Conservation (phyloP, 1,140 invertebrate genomes). For the Macrobrachium rosenbergii region DNA sequence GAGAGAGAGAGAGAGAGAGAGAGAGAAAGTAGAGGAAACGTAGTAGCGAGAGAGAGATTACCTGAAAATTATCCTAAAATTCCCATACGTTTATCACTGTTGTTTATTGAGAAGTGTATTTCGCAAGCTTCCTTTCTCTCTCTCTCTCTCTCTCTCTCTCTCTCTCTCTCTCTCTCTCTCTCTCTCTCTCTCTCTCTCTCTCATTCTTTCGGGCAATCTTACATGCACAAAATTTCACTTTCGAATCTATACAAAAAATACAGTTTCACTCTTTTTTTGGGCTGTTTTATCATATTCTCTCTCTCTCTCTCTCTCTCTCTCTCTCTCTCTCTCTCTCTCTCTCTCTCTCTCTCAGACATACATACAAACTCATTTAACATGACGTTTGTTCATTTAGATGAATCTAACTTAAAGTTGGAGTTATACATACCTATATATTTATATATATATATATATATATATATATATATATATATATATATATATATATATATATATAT, state of each 20-base stretch:
- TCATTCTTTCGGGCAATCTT: neutral
- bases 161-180: slow-evolving; percentile 30
- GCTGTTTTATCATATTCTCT: too few species aligned
- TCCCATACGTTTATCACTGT: neutral
- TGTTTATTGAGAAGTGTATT: neutral
- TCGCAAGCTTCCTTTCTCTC: neutral
- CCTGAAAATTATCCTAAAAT: neutral
- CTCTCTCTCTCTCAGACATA: neutral
- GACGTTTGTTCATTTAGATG: too few species aligned
- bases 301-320: slow-evolving; percentile 2
- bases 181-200: slow-evolving; percentile 15
- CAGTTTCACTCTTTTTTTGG: too few species aligned
- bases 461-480: too few species aligned
- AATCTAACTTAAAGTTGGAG: too few species aligned
- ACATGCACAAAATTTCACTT: neutral
- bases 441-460: too few species aligned
- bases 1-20: slow-evolving; percentile 34
- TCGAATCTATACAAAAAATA: neutral
- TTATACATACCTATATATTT: too few species aligned
- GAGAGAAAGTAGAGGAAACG: slow-evolving; percentile 1
- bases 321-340: slow-evolving; percentile 8
- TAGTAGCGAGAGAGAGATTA: neutral
- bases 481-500: too few species aligned
- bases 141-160: slow-evolving; percentile 36
- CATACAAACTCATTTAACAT: too few species aligned